These are phyloP conservation scores for Gila robusta DNA, from an alignment of 2,797 vertebrate genomes.

Conservation along the genomic window DNA sequence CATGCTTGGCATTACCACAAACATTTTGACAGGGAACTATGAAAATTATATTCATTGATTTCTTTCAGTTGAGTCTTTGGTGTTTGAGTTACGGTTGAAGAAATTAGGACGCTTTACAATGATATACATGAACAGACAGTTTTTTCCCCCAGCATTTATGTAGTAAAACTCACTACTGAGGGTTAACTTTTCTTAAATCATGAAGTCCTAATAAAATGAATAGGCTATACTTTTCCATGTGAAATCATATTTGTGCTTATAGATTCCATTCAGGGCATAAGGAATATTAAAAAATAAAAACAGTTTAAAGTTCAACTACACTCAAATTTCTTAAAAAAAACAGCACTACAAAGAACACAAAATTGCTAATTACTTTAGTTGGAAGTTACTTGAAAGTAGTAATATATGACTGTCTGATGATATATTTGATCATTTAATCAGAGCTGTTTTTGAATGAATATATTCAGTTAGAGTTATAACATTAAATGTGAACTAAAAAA, in stretches of 20 bases:
- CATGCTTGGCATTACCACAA: constrained; percentile 64
- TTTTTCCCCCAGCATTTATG: constrained; percentile 35
- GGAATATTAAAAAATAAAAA: background rate
- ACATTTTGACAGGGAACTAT: constrained; percentile 69
- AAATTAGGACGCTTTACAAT: constrained; percentile 69
- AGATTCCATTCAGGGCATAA: background rate
- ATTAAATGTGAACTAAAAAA: background rate
- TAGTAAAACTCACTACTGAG: constrained; percentile 13
- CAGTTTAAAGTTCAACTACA: background rate
- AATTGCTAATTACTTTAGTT: background rate
- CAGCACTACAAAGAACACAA: background rate
- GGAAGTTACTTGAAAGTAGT: background rate
- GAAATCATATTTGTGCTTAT: background rate
- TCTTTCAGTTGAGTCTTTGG: constrained; percentile 68
- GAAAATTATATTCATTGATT: constrained; percentile 78
- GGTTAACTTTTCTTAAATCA: background rate
- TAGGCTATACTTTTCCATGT: background rate
- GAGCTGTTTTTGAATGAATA: background rate
- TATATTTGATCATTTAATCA: background rate
- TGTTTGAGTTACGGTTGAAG: constrained; percentile 73
- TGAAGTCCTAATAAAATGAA: background rate
- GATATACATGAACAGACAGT: constrained; percentile 16
- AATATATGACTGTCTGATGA: background rate
- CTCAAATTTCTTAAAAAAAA: background rate
- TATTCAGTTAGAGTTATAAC: background rate